Conservation (phyloP, 2,888 invertebrate genomes). For the Cosmopolites sordidus region DNA sequence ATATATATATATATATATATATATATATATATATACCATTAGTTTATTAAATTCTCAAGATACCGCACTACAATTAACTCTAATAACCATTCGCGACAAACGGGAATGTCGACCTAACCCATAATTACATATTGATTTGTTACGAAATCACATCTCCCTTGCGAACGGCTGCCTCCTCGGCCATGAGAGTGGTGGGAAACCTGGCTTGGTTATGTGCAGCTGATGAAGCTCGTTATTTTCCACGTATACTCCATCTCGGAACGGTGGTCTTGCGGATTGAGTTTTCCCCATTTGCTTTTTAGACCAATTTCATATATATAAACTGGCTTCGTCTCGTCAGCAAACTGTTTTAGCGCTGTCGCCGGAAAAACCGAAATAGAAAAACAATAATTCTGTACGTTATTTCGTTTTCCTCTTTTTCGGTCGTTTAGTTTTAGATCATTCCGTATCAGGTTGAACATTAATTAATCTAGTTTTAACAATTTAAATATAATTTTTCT, state of each 20-base stretch:
- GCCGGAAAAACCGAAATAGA: too few relatives aligned
- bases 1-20: too few relatives aligned
- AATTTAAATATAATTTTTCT: too few relatives aligned
- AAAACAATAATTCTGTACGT: too few relatives aligned
- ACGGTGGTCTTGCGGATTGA: slow-evolving; percentile 19
- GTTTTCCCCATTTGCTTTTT: slow-evolving; percentile 20
- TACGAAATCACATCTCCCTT: slow-evolving; percentile 15
- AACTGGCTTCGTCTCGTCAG: too few relatives aligned
- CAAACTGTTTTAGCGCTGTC: too few relatives aligned
- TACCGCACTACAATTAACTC: neutral
- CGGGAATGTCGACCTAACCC: slow-evolving; percentile 28
- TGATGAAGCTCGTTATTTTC: slow-evolving; percentile 21
- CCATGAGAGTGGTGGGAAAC: slow-evolving; percentile 15
- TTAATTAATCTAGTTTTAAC: too few relatives aligned
- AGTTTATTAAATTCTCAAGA: neutral
- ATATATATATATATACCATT: too few relatives aligned
- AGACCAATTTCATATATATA: slow-evolving; percentile 13
- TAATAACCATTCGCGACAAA: neutral
- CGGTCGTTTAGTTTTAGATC: too few relatives aligned
- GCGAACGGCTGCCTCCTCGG: slow-evolving; percentile 4
- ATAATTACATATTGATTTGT: slow-evolving; percentile 39
- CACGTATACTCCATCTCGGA: slow-evolving; percentile 16
- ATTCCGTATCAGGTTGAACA: too few relatives aligned
- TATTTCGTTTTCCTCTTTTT: too few relatives aligned
- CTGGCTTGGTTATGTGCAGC: slow-evolving; percentile 16